Base-by-base conservation (phyloP, 2,797 vertebrate genomes). In the Rhinatrema bivittatum region DNA sequence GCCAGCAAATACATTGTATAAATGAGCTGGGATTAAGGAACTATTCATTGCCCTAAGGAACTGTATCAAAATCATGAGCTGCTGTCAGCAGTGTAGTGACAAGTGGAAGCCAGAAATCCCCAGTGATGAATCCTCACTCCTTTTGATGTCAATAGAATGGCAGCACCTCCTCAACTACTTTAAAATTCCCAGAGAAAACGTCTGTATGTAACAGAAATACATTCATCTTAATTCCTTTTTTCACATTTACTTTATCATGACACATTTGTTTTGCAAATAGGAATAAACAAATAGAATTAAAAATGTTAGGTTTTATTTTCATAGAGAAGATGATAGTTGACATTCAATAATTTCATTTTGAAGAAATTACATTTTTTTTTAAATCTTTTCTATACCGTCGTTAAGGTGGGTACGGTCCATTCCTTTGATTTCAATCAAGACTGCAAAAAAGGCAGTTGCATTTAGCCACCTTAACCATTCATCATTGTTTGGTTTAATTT, bases 41-140 rank as follows among this genome's bases (percentile, higher is more conserved):
- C 4, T 47, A 20, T 56, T 51, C 50, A 36, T 54, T 54, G 25
- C 39, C 30, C 46, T 54, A 21, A 47, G 27, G 14, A 39, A 56
- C 25, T 7, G 37, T 39, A 20, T 17, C 16, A 17, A 10, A 11
- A 17, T 4, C 10, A 3, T 37, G 36, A 60, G 25, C 25, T 36
- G 10, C 25, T 40, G 16, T 39, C 32, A 56, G 25, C 23, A 38
- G 28, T 29, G 21, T 5, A 19, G 18, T 31, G 41, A 53, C 25
- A 44, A 36, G 29, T 14, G 33, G 41, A n/a, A 53, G 17, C 27
- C 33, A 45, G 25, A 59, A 59, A 52, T 54, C 34, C 25, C 21
- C 24, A 59, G 13, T 17, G 11, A 28, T 25, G 42, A 38, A 41
- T 59, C 27, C 32, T 41, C 36, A 34, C 20, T 42, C 50, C n/a